Base-by-base conservation (phyloP, 2,797 vertebrate species). In the Dicrostonyx torquatus region DNA sequence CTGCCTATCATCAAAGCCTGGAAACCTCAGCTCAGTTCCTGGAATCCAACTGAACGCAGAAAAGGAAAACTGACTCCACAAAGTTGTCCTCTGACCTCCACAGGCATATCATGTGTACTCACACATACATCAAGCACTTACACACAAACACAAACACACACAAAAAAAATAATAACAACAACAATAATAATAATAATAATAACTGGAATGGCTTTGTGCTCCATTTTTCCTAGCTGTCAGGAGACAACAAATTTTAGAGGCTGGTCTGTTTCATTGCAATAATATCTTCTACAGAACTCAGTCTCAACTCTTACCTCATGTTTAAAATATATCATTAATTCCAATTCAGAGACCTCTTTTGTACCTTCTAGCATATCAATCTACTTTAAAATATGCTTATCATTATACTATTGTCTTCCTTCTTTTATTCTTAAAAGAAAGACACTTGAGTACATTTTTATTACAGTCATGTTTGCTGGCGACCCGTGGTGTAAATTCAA, bases 351-450 rank as follows among this genome's bases (percentile, higher is more conserved):
- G 29, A 64, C 43, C 78, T 87, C 53, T 88, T 92, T 82, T 90
- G 15, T 82, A 90, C 3, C 34, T 20, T 70, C 34, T 53, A 94
- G 34, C 31, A 78, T 5, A 93, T 50, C 90, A 43, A 94, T n/a
- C 34, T 64, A 78, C 64, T 92, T 76, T 86, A 40, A 93, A 94
- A 64, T 48, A 75, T 24, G 53, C 13, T 50, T 40, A 72, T 29
- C 76, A 55, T 31, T 85, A 2, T 50, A 85, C 2, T 88, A 53
- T 11, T 84, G n/a, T n/a, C 40, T 95, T 37, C 17, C 55, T 70
- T 91, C 68, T 86, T 70, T 90, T 55, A 7, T 48, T 53, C n/a
- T 91, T 34, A 89, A 93, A 79, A 91, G 48, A 73, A 93, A 87
- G 20, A 43, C 3, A 87, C 29, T 72, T 75, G 73, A 87, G 60